Evolutionary conservation across 2,888 invertebrate genomes (phyloP), one percentile per base, ranked within the genome.

Genomic region (Yponomeuta malinellus): DNA sequence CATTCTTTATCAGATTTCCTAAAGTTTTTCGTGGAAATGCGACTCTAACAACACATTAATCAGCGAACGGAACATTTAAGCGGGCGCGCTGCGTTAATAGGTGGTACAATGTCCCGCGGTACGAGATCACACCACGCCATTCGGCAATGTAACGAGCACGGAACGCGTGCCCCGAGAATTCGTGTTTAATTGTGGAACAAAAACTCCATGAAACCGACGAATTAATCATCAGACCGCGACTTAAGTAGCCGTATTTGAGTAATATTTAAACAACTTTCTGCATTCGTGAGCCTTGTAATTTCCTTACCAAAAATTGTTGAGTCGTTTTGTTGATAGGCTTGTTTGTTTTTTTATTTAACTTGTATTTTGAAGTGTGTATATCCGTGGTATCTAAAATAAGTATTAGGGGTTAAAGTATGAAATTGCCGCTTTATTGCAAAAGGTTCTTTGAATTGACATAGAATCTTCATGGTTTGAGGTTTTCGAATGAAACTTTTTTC

Each of bases 151-250:
- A 65, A 69, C 63, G n/a, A n/a, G 68, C 69, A 29, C 76, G 76
- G 78, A 71, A 71, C 73, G 81, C 83, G 82, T 79, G 82, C 74
- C 75, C 74, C 78, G 73, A 73, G n/a, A 63, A 71, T 80, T 80
- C 77, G 74, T 77, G 77, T 81, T 83, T 90, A 87, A 90, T 89
- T 89, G 86, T 87, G 83, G 77, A 85, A 90, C 89, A 89, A 89
- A 89, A 90, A 85, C 83, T 85, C 82, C 86, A 86, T 86, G 87
- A 84, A 88, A 84, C 83, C 83, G 81, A 82, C 84, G 83, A 86
- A 89, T 90, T 87, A 90, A 90, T 90, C 89, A 89, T 83, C 79
- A 76, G 76, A 76, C 78, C 75, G 75, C 80, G 77, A 77, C 81
- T 83, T 83, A 79, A 83, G 79, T 82, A 80, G 80, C 78, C 78